These are phyloP conservation scores for Tricholaema leucomelas DNA, from an alignment of 2,113 vertebrate genomes.

Conservation along the genomic window DNA sequence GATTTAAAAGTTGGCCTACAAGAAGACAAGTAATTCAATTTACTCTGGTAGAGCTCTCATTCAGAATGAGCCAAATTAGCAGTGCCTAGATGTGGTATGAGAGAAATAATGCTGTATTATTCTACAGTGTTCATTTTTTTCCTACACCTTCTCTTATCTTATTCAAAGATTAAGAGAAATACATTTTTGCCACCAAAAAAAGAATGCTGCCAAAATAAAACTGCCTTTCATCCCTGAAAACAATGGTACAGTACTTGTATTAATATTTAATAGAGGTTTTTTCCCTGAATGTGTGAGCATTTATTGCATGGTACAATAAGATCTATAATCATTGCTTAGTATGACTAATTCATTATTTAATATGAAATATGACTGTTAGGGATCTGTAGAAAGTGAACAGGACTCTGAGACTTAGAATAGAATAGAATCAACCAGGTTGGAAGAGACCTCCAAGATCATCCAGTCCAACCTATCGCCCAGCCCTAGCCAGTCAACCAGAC, in stretches of 20 bases:
- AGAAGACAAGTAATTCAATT: constrained; percentile 38
- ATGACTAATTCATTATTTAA: background rate
- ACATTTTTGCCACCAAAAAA: background rate
- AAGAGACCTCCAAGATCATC: no score
- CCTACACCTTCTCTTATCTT: background rate
- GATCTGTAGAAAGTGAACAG: background rate
- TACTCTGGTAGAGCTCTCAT: constrained; percentile 5
- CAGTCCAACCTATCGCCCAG: no score
- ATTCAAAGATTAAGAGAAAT: background rate
- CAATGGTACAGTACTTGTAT: background rate
- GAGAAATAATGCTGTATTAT: background rate
- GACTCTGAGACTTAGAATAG: no score
- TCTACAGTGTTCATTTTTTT: background rate
- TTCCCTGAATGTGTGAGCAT: background rate
- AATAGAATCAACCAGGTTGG: no score
- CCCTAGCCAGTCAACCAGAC: no score
- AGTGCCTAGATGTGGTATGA: background rate
- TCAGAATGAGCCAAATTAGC: constrained; percentile 7
- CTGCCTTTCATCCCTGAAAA: background rate
- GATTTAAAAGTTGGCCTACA: constrained; percentile 48
- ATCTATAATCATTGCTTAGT: background rate
- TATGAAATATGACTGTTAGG: background rate
- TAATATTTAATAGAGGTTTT: background rate
- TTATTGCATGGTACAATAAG: background rate
- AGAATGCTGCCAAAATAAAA: background rate